Conservation (phyloP, 2,113 vertebrate species). For the Sinocyclocheilus anophthalmus region DNA sequence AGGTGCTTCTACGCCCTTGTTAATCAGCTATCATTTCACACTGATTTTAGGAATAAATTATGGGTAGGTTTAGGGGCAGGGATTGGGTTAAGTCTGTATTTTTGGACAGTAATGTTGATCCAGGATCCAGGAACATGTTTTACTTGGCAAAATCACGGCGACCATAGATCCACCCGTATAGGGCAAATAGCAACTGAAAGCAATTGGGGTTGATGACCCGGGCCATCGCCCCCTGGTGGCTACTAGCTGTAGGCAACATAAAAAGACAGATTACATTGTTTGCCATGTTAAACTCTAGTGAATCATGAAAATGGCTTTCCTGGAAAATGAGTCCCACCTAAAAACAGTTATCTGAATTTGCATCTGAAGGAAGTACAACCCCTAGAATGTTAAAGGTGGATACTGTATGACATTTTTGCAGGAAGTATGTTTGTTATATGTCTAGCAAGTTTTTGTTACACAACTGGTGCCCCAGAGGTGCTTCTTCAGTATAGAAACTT, state of each 20-base stretch:
- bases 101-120: too few species aligned
- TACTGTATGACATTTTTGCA: not conserved
- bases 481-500: not conserved
- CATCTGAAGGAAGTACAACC: not conserved
- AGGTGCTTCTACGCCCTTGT: too few species aligned
- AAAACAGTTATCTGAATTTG: not conserved
- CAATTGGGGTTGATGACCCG: not conserved
- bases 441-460: too few species aligned
- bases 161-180: not conserved
- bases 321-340: not conserved
- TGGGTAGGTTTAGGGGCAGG: too few species aligned
- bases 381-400: not conserved
- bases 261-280: not conserved
- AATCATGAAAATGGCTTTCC: not conserved
- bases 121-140: too few species aligned
- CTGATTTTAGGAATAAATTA: too few species aligned
- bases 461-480: not conserved
- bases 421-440: too few species aligned
- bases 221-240: not conserved
- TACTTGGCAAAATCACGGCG: too few species aligned
- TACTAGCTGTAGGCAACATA: not conserved
- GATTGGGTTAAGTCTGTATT: too few species aligned
- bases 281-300: not conserved
- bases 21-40: too few species aligned
- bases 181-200: not conserved